Percentiles rank a stretch among this genome's conserved stretches.
Evolutionary conservation across 2,888 invertebrate species (phyloP).

Genomic region (Callimorpha dominula): DNA sequence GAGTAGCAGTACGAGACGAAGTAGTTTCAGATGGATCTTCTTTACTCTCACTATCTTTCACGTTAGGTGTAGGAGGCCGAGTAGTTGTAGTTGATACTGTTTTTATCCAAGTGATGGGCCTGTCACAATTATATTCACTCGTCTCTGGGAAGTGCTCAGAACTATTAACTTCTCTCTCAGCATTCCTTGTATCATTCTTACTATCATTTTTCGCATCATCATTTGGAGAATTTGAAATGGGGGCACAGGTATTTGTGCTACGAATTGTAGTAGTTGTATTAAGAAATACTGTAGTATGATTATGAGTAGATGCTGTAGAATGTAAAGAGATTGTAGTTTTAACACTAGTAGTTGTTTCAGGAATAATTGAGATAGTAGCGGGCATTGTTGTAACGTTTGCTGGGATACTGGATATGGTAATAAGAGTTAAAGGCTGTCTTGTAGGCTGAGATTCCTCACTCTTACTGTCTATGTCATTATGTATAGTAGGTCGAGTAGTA

Average conservation of each 20-base stretch:
- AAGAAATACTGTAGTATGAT: no score
- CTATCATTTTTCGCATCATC: no score
- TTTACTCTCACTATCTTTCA: neutral
- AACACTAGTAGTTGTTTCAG: neutral
- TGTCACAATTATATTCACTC: conserved; percentile 7
- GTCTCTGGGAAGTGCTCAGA: neutral
- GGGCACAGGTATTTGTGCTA: no score
- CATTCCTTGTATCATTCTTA: neutral
- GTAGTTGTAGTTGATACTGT: neutral
- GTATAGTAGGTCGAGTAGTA: neutral
- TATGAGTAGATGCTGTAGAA: no score
- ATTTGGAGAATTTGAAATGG: no score
- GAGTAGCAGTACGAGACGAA: neutral
- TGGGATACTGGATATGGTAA: no score
- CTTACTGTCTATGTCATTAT: neutral
- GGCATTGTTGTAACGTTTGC: no score
- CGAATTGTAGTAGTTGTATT: no score
- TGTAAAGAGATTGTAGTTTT: neutral
- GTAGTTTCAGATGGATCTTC: neutral
- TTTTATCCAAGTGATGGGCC: conserved; percentile 14
- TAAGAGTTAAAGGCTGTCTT: neutral
- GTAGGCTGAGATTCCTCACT: neutral
- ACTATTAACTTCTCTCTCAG: neutral
- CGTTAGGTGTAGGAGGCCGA: neutral
- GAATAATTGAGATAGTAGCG: neutral